phyloP scores from a whole-genome alignment of 2,888 invertebrate genomes.

The Xanthorhoe spadicearia region DNA sequence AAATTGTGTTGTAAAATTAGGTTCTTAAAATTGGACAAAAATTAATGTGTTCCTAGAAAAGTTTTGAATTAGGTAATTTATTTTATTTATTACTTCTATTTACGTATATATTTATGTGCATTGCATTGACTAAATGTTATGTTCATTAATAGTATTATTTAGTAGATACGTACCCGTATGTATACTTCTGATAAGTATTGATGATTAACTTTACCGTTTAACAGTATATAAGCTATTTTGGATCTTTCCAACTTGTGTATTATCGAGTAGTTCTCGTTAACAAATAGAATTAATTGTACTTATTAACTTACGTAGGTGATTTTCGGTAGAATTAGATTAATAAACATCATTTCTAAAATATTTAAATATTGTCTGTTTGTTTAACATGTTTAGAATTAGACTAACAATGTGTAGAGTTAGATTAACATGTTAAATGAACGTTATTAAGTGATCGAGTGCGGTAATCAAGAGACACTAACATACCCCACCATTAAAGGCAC shows the following conservation, averaged over 20 bases:
- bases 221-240: slow-evolving; percentile 61
- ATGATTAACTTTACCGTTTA: slow-evolving; percentile 62
- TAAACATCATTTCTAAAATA: slow-evolving; percentile 83
- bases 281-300: slow-evolving; percentile 80
- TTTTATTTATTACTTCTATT: slow-evolving; percentile 58
- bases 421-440: slow-evolving; percentile 72
- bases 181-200: slow-evolving; percentile 62
- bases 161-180: slow-evolving; percentile 59
- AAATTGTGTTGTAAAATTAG: slow-evolving; percentile 59
- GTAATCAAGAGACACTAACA: slow-evolving; percentile 72
- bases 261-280: slow-evolving; percentile 69
- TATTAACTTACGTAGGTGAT: slow-evolving; percentile 77
- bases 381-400: slow-evolving; percentile 84
- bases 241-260: slow-evolving; percentile 62
- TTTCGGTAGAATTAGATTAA: slow-evolving; percentile 80
- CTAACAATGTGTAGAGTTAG: slow-evolving; percentile 82
- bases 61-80: slow-evolving; percentile 51
- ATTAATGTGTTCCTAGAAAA: slow-evolving; percentile 64
- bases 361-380: slow-evolving; percentile 82
- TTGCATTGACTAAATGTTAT: slow-evolving; percentile 66
- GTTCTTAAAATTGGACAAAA: slow-evolving; percentile 54
- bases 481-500: slow-evolving; percentile 70
- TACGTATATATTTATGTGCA: slow-evolving; percentile 69
- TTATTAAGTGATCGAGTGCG: slow-evolving; percentile 54
- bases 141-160: slow-evolving; percentile 69